Evolutionary conservation across 2,888 invertebrate species (phyloP).

Genomic region (Venusia cambrica): DNA sequence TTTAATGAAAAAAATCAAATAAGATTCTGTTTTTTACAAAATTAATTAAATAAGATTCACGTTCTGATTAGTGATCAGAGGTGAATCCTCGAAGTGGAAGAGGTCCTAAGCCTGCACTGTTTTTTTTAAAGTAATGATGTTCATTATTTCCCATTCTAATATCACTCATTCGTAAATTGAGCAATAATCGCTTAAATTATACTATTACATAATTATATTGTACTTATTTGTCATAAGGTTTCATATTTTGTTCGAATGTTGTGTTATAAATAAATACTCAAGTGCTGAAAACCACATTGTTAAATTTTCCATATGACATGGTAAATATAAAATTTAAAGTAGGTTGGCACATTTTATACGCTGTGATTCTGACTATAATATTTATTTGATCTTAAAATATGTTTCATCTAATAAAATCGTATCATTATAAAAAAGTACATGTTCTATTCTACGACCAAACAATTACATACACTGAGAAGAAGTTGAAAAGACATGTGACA

Average conservation of each 20-base stretch:
- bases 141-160: too few species aligned
- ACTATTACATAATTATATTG: conserved; percentile 49
- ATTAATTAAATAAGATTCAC: too few species aligned
- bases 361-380: conserved; percentile 31
- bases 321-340: conserved; percentile 11
- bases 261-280: conserved; percentile 24
- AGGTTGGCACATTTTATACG: conserved; percentile 29
- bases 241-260: conserved; percentile 25
- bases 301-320: conserved; percentile 14
- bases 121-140: too few species aligned
- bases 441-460: conserved; percentile 78
- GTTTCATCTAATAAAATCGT: conserved; percentile 64
- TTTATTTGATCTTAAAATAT: conserved; percentile 50
- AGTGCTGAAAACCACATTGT: conserved; percentile 15
- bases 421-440: conserved; percentile 66
- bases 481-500: conserved; percentile 40
- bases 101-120: too few species aligned
- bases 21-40: too few species aligned
- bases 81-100: too few species aligned
- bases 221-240: conserved; percentile 68
- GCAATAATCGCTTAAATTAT: conserved; percentile 71
- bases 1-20: too few species aligned
- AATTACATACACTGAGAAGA: conserved; percentile 44
- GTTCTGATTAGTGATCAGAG: too few species aligned
- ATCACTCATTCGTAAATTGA: conserved; percentile 63